Percentiles rank a stretch among this genome's conserved stretches.
Conservation (phyloP, 2,888 invertebrate species). For the Cheiracanthium punctorium region DNA sequence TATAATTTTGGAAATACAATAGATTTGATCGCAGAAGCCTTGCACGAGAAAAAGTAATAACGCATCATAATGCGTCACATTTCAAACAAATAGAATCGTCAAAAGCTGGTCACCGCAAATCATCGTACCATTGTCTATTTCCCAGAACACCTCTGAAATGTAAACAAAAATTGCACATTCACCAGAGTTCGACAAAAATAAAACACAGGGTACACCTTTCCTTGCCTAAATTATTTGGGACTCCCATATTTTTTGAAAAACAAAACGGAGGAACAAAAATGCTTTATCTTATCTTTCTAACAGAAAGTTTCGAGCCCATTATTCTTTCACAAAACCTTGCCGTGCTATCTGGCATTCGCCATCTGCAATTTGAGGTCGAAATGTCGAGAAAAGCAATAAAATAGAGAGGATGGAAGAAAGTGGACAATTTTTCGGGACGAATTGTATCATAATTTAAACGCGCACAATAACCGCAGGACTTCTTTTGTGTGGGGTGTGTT, state of each 20-base stretch:
- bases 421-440: constrained; percentile 16
- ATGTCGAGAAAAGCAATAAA: constrained; percentile 23
- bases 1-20: too few relatives aligned
- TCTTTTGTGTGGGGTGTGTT: constrained; percentile 9
- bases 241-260: constrained; percentile 32
- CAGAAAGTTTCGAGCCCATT: constrained; percentile 49
- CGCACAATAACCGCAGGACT: neutral
- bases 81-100: neutral
- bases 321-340: constrained; percentile 43
- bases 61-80: neutral
- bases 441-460: neutral
- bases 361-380: constrained; percentile 38
- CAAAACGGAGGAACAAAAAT: constrained; percentile 20
- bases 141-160: neutral
- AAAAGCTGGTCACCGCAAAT: neutral
- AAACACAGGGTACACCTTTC: neutral
- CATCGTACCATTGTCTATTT: neutral
- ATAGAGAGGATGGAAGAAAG: constrained; percentile 5
- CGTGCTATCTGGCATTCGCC: constrained; percentile 32
- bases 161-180: neutral
- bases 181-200: neutral
- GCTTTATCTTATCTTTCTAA: constrained; percentile 64
- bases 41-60: neutral
- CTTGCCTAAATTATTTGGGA: constrained; percentile 56
- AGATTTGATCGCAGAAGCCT: too few relatives aligned